Evolutionary conservation across 1,140 invertebrate species (phyloP).

Genomic region (Drosophila punjabiensis): DNA sequence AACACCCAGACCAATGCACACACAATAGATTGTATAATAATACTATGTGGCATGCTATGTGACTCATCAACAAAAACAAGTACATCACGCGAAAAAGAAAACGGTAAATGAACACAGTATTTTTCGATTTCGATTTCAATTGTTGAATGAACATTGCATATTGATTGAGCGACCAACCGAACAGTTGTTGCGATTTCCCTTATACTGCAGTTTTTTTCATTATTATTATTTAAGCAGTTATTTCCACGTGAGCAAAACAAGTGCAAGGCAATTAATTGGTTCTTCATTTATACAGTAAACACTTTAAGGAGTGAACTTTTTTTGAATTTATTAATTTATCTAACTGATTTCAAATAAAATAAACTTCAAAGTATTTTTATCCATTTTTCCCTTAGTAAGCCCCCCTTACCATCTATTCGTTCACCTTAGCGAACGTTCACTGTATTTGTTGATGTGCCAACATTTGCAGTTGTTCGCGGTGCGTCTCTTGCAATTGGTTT

Average conservation of each 20-base stretch:
- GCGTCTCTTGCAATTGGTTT: slow-evolving; percentile 8
- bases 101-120: slow-evolving; percentile 14
- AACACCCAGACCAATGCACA: slow-evolving; percentile 22
- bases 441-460: not conserved
- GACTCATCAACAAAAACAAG: slow-evolving; percentile 41
- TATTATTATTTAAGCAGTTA: slow-evolving; percentile 3
- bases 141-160: slow-evolving; percentile 51
- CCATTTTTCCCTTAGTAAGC: not conserved
- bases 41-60: slow-evolving; percentile 29
- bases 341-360: not conserved
- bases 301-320: not conserved
- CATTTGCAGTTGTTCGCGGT: not conserved
- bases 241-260: slow-evolving; percentile 27
- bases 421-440: not conserved
- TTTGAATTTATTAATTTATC: not conserved
- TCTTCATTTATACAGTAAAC: not conserved
- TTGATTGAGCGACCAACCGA: slow-evolving; percentile 19
- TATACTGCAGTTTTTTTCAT: slow-evolving; percentile 1
- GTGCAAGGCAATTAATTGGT: slow-evolving; percentile 12
- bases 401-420: not conserved
- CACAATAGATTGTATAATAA: slow-evolving; percentile 60
- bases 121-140: slow-evolving; percentile 43
- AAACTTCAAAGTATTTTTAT: not conserved
- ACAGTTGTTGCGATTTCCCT: slow-evolving; percentile 23
- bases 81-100: slow-evolving; percentile 32